Evolutionary conservation across 2,888 invertebrate genomes (phyloP).

Genomic region (Phyllotreta striolata): DNA sequence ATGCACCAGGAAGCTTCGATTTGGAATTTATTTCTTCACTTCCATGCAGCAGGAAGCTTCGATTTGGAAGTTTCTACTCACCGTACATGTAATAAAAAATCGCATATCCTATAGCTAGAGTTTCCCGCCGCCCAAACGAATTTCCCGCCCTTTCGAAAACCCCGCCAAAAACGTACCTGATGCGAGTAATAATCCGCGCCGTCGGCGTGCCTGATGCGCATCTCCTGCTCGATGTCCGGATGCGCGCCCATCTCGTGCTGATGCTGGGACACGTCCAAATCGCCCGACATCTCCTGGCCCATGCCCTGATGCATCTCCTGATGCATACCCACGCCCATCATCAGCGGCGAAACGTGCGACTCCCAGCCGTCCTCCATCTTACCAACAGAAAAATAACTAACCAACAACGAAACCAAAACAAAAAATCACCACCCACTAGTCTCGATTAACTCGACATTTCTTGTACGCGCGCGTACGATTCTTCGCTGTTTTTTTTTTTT

Average conservation of each 20-base stretch:
- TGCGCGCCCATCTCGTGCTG: slow-evolving; percentile 41
- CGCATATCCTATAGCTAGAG: too few relatives aligned
- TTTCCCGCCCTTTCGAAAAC: too few relatives aligned
- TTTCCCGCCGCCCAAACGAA: too few relatives aligned
- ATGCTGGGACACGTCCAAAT: slow-evolving; percentile 51
- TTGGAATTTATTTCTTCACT: too few relatives aligned
- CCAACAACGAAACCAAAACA: slow-evolving; percentile 44
- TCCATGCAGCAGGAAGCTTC: too few relatives aligned
- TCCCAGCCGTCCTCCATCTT: slow-evolving; percentile 63
- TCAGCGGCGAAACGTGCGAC: slow-evolving; percentile 60
- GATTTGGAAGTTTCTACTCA: too few relatives aligned
- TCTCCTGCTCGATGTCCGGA: slow-evolving; percentile 44
- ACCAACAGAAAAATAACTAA: slow-evolving; percentile 48
- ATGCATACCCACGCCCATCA: slow-evolving; percentile 61
- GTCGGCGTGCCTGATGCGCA: slow-evolving; percentile 44
- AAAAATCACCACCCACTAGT: neutral
- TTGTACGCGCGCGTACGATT: slow-evolving; percentile 7
- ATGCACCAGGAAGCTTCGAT: too few relatives aligned
- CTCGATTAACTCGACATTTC: neutral
- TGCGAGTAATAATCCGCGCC: neutral
- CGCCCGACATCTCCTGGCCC: slow-evolving; percentile 51
- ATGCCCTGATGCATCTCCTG: slow-evolving; percentile 53
- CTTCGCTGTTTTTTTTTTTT: neutral
- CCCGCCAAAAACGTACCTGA: too few relatives aligned
- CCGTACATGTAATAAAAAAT: too few relatives aligned